Base-by-base conservation (phyloP, 2,113 vertebrate species). In the Paradoxurus hermaphroditus region DNA sequence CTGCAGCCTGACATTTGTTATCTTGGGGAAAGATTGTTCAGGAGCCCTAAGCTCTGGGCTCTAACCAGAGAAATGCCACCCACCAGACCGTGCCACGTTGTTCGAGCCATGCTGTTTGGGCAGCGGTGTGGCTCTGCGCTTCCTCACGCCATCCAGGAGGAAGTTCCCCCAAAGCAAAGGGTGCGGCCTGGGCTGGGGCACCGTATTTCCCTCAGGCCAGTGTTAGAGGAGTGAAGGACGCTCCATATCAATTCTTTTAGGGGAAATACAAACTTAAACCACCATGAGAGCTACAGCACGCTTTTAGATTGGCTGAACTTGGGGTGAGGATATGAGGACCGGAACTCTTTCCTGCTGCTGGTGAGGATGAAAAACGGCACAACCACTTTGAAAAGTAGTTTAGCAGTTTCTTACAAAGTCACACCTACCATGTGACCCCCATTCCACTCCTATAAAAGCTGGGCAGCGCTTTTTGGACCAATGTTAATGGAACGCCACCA, bases 401-500 rank as follows among this genome's bases (percentile, higher is more conserved):
- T 29, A 79, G 49, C 82, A 19, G 3, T 89, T 82, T 70, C 51
- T 73, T 82, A 85, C 53, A 63, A 34, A 89, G 63, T 77, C n/a
- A 19, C 9, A 41, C n/a, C 23, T 67, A 16, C 41, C 1, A 0
- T 63, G 53, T 49, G 18, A 89, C 59, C 25, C 34, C 21, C 56
- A 46, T 86, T 78, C 72, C 21, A 29, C 15, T 93, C 15, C 78
- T 49, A 4, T 46, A 29, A 86, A 91, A 92, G 25, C 14, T 46
- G 39, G 36, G 44, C 44, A 78, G 78, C 18, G 13, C 78, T 53
- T 1, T 63, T 39, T 49, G 23, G 56, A 53, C 41, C 41, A 46
- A 21, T 53, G 78, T 62, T 91, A 86, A 94, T 91, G 59, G 86
- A 95, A 91, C 23, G 34, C 16, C 31, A 86, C 63, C 41, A 78